Base-by-base conservation (phyloP, 2,888 invertebrate species). In the Amiota minor region DNA sequence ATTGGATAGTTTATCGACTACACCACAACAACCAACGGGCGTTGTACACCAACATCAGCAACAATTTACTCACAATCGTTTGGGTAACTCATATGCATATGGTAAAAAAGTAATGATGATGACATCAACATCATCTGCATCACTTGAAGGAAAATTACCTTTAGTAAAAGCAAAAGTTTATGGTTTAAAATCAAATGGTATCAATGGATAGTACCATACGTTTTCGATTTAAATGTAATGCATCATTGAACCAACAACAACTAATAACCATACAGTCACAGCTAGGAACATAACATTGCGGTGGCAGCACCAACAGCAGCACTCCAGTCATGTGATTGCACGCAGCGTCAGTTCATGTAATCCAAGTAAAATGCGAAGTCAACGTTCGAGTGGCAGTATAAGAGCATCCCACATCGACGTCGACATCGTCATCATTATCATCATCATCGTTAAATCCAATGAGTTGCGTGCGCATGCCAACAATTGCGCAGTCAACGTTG, bases 401-500 rank as follows among this genome's bases (percentile, higher is more conserved):
- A n/a, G n/a, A n/a, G 35, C 6, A 4, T 35, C 6, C 35, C 6
- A 8, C 35, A 23, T 47, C 35, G 67, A 53, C 53, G 10, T 53
- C 53, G 53, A 53, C 53, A 53, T 12, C 53, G 14, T n/a, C 53
- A 53, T 12, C 56, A 4, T 65, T 64, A 14, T 11, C 71, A 62
- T 55, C 73, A 18, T 14, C 55, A 18, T 6, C 50, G 47, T 9
- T 50, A 49, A 35, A 50, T 23, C 12, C 47, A 14, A 55, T 47
- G 46, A 49, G 23, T 47, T 74, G 77, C 12, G 80, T 83, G 14
- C 83, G 81, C 14, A 77, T 86, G 62, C 87, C 86, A 35, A 35
- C 35, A 62, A 85, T 87, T 55, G 83, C 79, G 16, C 79, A 82
- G 50, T 50, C 49, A 50, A 87, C 87, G 12, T 84, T 84, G 8